Conservation (phyloP, 2,888 invertebrate species). For the Thelaira solivaga region DNA sequence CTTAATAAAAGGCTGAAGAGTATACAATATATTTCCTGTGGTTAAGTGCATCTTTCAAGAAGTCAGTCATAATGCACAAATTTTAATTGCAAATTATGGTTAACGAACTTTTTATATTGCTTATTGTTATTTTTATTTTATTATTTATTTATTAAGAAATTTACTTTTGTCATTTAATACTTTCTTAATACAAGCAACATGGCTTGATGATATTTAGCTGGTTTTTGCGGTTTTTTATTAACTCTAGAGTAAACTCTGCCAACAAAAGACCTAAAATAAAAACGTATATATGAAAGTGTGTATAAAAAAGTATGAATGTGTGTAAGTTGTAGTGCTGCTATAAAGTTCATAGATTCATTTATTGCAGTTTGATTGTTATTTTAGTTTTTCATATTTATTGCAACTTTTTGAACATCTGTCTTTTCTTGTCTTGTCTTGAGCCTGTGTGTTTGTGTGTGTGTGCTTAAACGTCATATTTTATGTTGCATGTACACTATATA, state of each 20-base stretch:
- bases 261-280: constrained; percentile 27
- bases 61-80: constrained; percentile 26
- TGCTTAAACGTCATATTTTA: constrained; percentile 33
- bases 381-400: constrained; percentile 33
- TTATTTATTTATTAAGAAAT: constrained; percentile 52
- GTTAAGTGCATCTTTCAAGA: constrained; percentile 33
- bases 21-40: constrained; percentile 7
- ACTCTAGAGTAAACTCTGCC: background rate
- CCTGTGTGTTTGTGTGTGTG: background rate
- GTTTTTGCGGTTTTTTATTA: constrained; percentile 51
- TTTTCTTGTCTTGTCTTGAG: background rate
- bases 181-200: constrained; percentile 42
- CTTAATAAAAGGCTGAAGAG: background rate
- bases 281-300: background rate
- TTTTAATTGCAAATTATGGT: constrained; percentile 8
- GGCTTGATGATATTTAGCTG: constrained; percentile 19
- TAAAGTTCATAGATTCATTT: constrained; percentile 45
- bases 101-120: constrained; percentile 56
- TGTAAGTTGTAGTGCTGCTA: constrained; percentile 19
- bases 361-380: constrained; percentile 36
- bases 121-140: constrained; percentile 2
- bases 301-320: background rate
- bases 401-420: constrained; percentile 47
- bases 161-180: constrained; percentile 58
- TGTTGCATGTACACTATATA: constrained; percentile 8